Base-by-base conservation (phyloP, 2,797 vertebrate species). In the Merluccius polli region DNA sequence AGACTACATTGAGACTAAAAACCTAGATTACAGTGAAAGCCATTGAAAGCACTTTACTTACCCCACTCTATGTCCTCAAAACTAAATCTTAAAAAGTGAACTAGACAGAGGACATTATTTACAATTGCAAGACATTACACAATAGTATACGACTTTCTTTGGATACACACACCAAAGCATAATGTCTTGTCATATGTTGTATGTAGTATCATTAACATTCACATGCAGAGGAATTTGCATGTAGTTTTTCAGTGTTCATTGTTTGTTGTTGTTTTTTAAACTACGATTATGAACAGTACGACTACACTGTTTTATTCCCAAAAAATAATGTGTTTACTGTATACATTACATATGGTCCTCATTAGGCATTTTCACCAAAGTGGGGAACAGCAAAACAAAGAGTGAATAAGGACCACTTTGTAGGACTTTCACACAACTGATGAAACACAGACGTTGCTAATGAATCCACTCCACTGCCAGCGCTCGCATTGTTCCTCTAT, bases 1-100 rank as follows among this genome's bases (percentile, higher is more conserved):
- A 63, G 59, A 63, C 59, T 24, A 10, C 59, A 63, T 63, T 59
- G n/a, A 24, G 59, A 63, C 59, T 27, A 63, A 63, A 63, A 24
- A 63, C 59, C 59, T 63, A 63, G 59, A 63, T 63, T 63, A 63
- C n/a, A 63, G 59, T 63, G 59, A 63, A 63, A 63, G 59, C 59
- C 59, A 63, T 63, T 63, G n/a, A 63, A 63, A 63, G 59, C 59
- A 24, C 59, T 63, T 63, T 63, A 63, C 52, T 59, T 59, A 24
- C 52, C n/a, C 7, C 48, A 15, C 18, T 59, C 52, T 59, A 24
- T 59, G n/a, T 63, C 59, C 59, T 63, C 24, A 3, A 27, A 63
- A 63, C 59, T 27, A 27, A 63, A 63, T 63, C 59, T 63, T 27
- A 27, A 63, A 63, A 63, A 63, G 12, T n/a, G n/a, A 63, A 63